These are phyloP conservation scores for Amblyopsis rosae DNA, from an alignment of 2,113 vertebrate species.

Conservation along the genomic window DNA sequence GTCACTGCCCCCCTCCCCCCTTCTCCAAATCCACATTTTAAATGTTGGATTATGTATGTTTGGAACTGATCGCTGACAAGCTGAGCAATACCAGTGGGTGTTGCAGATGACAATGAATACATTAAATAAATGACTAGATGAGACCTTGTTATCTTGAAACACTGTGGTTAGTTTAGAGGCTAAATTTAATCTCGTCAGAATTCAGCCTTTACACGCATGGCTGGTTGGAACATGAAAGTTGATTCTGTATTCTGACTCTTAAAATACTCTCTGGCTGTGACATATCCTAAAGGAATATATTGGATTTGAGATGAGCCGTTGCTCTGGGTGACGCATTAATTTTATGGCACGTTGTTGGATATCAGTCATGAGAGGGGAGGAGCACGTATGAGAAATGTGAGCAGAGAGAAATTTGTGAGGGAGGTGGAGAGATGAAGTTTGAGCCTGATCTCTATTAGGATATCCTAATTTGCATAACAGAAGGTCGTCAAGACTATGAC, in stretches of 20 bases:
- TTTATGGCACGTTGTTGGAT: slow-evolving; percentile 14
- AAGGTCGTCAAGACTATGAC: neutral
- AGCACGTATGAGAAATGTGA: neutral
- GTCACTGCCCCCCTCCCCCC: neutral
- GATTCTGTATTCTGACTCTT: slow-evolving; percentile 13
- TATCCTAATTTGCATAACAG: slow-evolving; percentile 31
- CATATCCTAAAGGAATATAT: slow-evolving; percentile 46
- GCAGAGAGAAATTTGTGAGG: neutral
- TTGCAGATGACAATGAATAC: slow-evolving; percentile 19
- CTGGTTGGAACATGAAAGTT: slow-evolving; percentile 24
- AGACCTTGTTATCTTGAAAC: slow-evolving; percentile 34
- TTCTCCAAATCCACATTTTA: slow-evolving; percentile 2
- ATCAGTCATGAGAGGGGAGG: slow-evolving; percentile 35
- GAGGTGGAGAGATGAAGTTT: slow-evolving; percentile 12
- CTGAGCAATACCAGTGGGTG: slow-evolving; percentile 25
- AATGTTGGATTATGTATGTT: slow-evolving; percentile 45
- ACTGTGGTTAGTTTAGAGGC: slow-evolving; percentile 29
- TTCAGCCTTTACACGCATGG: slow-evolving; percentile 28
- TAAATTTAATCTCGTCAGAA: slow-evolving; percentile 37
- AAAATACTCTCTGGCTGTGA: slow-evolving; percentile 34
- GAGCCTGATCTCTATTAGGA: slow-evolving; percentile 28
- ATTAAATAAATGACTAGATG: neutral
- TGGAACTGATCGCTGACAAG: slow-evolving; percentile 45
- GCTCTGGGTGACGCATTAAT: slow-evolving; percentile 53
- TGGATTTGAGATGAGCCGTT: slow-evolving; percentile 42